Percentiles rank a stretch among this genome's conserved stretches.
Evolutionary conservation across 2,888 invertebrate genomes (phyloP).

Genomic region (Cerastis rubricosa): DNA sequence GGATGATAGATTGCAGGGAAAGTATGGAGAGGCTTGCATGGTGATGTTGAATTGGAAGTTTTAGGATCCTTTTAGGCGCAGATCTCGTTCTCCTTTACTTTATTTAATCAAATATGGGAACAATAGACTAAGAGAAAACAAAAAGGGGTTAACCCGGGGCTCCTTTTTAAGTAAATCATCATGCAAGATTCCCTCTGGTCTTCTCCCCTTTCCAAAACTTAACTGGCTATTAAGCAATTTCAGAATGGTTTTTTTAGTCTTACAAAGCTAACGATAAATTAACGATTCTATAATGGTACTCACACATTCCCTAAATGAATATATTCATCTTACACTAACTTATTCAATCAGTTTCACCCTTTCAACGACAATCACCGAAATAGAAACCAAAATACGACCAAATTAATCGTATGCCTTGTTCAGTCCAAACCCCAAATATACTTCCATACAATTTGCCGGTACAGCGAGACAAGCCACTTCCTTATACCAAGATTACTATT

Average conservation of each 20-base stretch:
- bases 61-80: background rate
- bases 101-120: background rate
- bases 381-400: constrained; percentile 17
- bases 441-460: constrained; percentile 26
- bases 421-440: constrained; percentile 14
- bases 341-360: background rate
- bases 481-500: constrained; percentile 68
- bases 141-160: background rate
- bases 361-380: background rate
- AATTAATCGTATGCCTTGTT: constrained; percentile 24
- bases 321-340: background rate
- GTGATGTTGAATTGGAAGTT: background rate
- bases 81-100: background rate
- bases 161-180: background rate
- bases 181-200: background rate
- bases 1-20: constrained; percentile 16
- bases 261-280: background rate
- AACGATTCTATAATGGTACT: background rate
- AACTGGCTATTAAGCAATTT: background rate
- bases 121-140: background rate
- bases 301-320: background rate
- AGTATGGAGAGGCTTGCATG: background rate
- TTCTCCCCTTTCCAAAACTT: background rate
- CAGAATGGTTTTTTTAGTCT: background rate
- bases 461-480: constrained; percentile 28